Conservation (phyloP, 2,888 invertebrate genomes). For the Drosophila stalkeri region DNA sequence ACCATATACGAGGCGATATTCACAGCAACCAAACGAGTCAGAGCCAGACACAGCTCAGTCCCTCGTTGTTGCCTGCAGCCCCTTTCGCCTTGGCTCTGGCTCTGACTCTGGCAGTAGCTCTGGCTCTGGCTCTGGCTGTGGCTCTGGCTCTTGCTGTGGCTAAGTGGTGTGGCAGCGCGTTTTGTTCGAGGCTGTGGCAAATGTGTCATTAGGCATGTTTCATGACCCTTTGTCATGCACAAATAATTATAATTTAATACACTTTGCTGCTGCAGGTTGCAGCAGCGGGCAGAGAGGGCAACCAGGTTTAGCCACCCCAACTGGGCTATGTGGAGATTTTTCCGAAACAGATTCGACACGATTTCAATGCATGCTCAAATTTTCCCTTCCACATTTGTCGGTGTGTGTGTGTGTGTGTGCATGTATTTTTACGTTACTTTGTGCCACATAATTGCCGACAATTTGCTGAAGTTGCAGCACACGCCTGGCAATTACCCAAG, state of each 20-base stretch:
- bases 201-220: slow-evolving; percentile 84
- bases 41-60: slow-evolving; percentile 7
- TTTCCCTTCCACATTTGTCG: slow-evolving; percentile 29
- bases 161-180: slow-evolving; percentile 48
- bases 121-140: background rate
- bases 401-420: slow-evolving; percentile 25
- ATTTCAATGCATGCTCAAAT: slow-evolving; percentile 37
- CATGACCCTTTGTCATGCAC: slow-evolving; percentile 83
- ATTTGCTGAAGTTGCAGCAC: slow-evolving; percentile 80
- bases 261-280: slow-evolving; percentile 70
- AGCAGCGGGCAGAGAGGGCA: background rate
- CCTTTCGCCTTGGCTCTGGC: background rate
- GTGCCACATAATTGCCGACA: slow-evolving; percentile 79
- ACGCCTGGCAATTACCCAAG: slow-evolving; percentile 73
- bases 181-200: slow-evolving; percentile 80
- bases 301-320: slow-evolving; percentile 40
- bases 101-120: background rate
- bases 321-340: slow-evolving; percentile 49
- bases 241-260: slow-evolving; percentile 84
- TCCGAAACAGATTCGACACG: slow-evolving; percentile 44
- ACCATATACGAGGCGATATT: slow-evolving; percentile 56
- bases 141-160: background rate
- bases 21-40: slow-evolving; percentile 36
- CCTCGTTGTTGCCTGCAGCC: background rate
- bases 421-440: slow-evolving; percentile 63